Conservation (phyloP, 1,140 invertebrate genomes). For the Apolygus lucorum region DNA sequence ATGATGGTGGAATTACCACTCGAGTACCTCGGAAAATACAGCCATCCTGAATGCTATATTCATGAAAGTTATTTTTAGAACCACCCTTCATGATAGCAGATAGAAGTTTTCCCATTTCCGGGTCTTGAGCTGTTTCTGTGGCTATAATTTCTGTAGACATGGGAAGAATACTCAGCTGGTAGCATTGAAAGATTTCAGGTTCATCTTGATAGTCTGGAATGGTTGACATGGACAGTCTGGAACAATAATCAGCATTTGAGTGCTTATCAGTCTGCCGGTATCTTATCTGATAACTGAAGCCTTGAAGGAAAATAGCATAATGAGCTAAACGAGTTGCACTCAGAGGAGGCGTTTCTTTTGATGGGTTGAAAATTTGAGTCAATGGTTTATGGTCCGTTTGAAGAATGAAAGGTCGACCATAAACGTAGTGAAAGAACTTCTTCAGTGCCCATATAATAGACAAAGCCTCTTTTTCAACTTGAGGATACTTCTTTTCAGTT, state of each 20-base stretch:
- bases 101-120: too few species aligned
- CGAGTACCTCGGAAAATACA: not conserved
- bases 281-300: not conserved
- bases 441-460: slow-evolving; percentile 41
- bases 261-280: not conserved
- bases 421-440: slow-evolving; percentile 41
- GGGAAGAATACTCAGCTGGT: too few species aligned
- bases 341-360: not conserved
- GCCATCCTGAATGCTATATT: not conserved
- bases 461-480: slow-evolving; percentile 45
- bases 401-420: slow-evolving; percentile 40
- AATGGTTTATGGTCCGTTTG: slow-evolving; percentile 45
- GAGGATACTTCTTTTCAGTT: slow-evolving; percentile 40
- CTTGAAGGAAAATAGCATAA: not conserved
- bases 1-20: not conserved
- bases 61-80: too few species aligned
- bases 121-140: too few species aligned
- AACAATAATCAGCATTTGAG: not conserved
- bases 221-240: not conserved
- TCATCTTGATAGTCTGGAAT: not conserved
- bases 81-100: too few species aligned
- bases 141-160: too few species aligned
- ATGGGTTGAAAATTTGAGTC: slow-evolving; percentile 37
- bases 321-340: not conserved
- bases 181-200: too few species aligned